Percentiles rank a stretch among this genome's conserved stretches.
Evolutionary conservation across 2,888 invertebrate genomes (phyloP).

Genomic region (Drosophila tanythrix): DNA sequence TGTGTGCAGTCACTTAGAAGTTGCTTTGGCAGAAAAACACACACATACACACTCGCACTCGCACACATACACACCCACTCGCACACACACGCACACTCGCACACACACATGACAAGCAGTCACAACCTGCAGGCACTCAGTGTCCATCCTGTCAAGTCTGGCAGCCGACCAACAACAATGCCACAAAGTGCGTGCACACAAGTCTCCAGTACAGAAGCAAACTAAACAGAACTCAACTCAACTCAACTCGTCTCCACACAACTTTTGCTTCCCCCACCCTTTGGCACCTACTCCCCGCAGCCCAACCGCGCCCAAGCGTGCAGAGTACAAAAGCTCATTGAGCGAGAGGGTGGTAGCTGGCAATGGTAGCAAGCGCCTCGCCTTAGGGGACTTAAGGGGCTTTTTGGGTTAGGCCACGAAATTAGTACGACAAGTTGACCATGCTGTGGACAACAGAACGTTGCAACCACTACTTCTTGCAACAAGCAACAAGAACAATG

Average conservation of each 20-base stretch:
- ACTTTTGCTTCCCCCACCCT: not conserved
- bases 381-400: constrained; percentile 4
- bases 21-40: constrained; percentile 58
- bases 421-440: constrained; percentile 77
- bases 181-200: constrained; percentile 37
- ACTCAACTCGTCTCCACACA: not conserved
- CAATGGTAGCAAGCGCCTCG: constrained; percentile 7
- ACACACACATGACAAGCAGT: constrained; percentile 34
- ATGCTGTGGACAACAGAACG: constrained; percentile 46
- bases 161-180: constrained; percentile 40
- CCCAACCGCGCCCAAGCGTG: not conserved
- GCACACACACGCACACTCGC: not conserved
- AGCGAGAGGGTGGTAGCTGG: not conserved
- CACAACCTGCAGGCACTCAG: constrained; percentile 33
- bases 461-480: constrained; percentile 19
- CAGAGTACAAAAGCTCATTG: constrained; percentile 39
- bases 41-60: not conserved
- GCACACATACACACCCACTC: too few relatives aligned
- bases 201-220: constrained; percentile 5
- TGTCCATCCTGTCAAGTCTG: constrained; percentile 15
- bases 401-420: constrained; percentile 46
- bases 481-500: constrained; percentile 28
- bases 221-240: constrained; percentile 10
- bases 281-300: not conserved
- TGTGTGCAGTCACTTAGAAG: constrained; percentile 62